Evolutionary conservation across 2,888 invertebrate species (phyloP), one percentile per base, ranked within the genome.

Genomic region (Diarsia dahlii): DNA sequence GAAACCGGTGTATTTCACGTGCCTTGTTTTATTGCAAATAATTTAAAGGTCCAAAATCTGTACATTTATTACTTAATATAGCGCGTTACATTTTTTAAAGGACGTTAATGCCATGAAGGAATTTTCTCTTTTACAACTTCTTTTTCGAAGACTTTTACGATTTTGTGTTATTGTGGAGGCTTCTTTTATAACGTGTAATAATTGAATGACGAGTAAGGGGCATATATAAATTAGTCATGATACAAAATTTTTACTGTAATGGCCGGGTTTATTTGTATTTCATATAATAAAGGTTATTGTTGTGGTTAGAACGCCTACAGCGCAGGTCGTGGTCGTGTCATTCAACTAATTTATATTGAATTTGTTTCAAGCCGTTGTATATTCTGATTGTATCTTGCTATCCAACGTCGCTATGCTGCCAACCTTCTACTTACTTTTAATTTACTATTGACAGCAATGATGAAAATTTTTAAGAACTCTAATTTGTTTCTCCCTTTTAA

Each of bases 1-100:
- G n/a, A 63, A 65, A 45, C 56, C 50, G 23, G 60, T 56, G 12
- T 56, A 62, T 23, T 78, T 70, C 52, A 28, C 62, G 28, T 63
- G 13, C 23, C 34, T 50, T 58, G 48, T 69, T 85, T 80, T 81
- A 78, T 71, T 76, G 69, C 70, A 63, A 67, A 80, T 84, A 69
- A 79, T 80, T 81, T 71, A 71, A 66, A 65, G 28, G 20, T 23
- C 63, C n/a, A 54, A 46, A 48, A 48, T 58, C 63, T 45, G 39
- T 70, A 73, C 74, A 64, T 87, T 81, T 86, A 84, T 79, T 20
- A 52, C 72, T 82, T 76, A 77, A 82, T 85, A 70, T 34, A n/a
- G 18, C 20, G 20, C 60, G 60, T 62, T 74, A 76, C 3, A 54
- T 60, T 69, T 81, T 45, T 46, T 39, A 67, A 67, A 20, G 28